A percentile compares a stretch with the other conserved stretches of the same genome.
These are phyloP conservation scores for Rhinophrynus dorsalis DNA, from an alignment of 2,797 vertebrate species.

Conservation along the genomic window DNA sequence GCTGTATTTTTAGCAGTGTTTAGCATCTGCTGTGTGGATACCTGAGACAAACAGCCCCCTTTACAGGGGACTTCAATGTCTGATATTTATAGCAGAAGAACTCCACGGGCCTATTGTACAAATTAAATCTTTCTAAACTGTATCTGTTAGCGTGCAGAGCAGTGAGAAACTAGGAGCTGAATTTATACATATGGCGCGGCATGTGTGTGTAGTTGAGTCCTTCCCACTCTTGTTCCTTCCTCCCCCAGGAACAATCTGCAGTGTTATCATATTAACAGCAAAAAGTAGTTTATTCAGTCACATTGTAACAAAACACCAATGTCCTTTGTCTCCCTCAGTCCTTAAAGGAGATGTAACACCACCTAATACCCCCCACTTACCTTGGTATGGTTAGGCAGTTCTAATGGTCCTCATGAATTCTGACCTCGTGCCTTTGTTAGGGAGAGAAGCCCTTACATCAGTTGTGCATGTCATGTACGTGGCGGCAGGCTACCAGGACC, in stretches of 20 bases:
- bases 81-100: background rate
- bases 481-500: too few species aligned
- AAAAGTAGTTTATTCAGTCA: conserved; percentile 3
- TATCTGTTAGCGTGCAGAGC: background rate
- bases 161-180: conserved; percentile 10
- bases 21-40: background rate
- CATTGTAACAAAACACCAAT: too few species aligned
- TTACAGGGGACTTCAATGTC: background rate
- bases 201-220: conserved; percentile 26
- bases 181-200: conserved; percentile 38
- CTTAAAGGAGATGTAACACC: too few species aligned
- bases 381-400: too few species aligned
- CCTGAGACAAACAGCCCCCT: background rate
- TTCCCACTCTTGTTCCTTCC: conserved; percentile 39
- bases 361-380: too few species aligned
- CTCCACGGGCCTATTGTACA: background rate
- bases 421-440: too few species aligned
- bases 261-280: conserved; percentile 17
- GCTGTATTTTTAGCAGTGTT: background rate
- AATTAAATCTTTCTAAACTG: background rate
- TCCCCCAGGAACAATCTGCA: conserved; percentile 46
- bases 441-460: too few species aligned
- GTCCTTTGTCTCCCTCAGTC: too few species aligned
- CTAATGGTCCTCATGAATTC: too few species aligned
- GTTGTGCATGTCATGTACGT: too few species aligned